Evolutionary conservation across 2,113 vertebrate species (phyloP).

Genomic region (Chascanopsetta lugubris): DNA sequence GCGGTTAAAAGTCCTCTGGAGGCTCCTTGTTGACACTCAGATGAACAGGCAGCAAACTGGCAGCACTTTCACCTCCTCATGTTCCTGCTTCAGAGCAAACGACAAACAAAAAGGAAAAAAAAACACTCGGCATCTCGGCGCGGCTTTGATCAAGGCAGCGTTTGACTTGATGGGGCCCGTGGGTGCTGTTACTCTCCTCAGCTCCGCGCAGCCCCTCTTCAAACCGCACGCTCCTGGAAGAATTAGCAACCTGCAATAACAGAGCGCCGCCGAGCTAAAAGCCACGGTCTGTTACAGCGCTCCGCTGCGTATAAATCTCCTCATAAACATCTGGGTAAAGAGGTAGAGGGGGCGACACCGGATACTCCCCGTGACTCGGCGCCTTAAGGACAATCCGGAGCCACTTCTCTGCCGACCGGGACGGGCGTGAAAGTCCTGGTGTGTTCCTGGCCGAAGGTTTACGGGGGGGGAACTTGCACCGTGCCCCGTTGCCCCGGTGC

Average conservation of each 20-base stretch:
- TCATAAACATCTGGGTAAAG: constrained; percentile 70
- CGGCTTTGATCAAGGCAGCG: background rate
- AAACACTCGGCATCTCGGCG: background rate
- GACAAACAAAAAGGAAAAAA: background rate
- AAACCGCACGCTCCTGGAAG: constrained; percentile 35
- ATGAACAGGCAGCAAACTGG: background rate
- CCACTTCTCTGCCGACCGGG: background rate
- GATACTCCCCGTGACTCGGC: constrained; percentile 57
- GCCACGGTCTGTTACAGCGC: background rate
- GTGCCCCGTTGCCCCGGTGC: background rate
- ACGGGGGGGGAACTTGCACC: constrained; percentile 24
- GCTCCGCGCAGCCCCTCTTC: background rate
- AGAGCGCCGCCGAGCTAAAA: background rate
- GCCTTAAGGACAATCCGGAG: background rate
- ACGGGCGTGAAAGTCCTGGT: background rate
- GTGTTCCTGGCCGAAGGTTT: constrained; percentile 11
- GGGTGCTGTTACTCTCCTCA: background rate
- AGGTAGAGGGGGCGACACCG: constrained; percentile 35
- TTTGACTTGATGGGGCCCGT: background rate
- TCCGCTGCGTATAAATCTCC: constrained; percentile 40
- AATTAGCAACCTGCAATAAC: constrained; percentile 46
- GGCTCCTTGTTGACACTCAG: background rate
- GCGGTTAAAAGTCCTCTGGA: background rate
- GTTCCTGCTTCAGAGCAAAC: background rate
- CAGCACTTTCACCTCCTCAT: background rate